A percentile compares a stretch with the other conserved stretches of the same genome.
Conservation (phyloP, 2,888 invertebrate genomes). For the Parnassius apollo region DNA sequence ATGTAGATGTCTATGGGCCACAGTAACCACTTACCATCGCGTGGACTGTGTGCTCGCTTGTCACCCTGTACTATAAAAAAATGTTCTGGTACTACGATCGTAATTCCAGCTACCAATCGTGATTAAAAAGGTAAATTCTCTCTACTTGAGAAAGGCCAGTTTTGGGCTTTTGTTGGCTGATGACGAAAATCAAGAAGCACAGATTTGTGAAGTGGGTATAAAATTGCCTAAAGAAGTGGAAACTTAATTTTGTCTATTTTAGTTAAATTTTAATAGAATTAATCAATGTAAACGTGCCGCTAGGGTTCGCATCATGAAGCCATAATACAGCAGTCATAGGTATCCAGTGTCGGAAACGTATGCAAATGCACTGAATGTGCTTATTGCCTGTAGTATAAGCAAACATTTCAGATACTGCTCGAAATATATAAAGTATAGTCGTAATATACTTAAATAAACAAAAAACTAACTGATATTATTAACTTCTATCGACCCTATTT, state of each 20-base stretch:
- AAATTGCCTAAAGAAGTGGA: too few species aligned
- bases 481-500: background rate
- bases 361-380: constrained; percentile 69
- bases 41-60: too few species aligned
- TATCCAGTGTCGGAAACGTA: constrained; percentile 56
- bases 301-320: constrained; percentile 50
- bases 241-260: background rate
- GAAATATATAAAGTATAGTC: background rate
- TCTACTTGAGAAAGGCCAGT: too few species aligned
- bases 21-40: too few species aligned
- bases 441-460: background rate
- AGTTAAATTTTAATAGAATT: constrained; percentile 20
- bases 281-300: constrained; percentile 38
- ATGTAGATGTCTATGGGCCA: too few species aligned
- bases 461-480: background rate
- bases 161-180: too few species aligned
- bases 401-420: constrained; percentile 33
- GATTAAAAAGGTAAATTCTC: too few species aligned
- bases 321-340: constrained; percentile 59
- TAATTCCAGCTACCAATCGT: too few species aligned
- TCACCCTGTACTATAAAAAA: too few species aligned
- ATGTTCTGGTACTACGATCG: too few species aligned
- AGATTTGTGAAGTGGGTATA: too few species aligned
- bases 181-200: too few species aligned
- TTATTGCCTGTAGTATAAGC: constrained; percentile 49